Conservation (phyloP, 1,140 invertebrate genomes). For the Oncopeltus fasciatus region DNA sequence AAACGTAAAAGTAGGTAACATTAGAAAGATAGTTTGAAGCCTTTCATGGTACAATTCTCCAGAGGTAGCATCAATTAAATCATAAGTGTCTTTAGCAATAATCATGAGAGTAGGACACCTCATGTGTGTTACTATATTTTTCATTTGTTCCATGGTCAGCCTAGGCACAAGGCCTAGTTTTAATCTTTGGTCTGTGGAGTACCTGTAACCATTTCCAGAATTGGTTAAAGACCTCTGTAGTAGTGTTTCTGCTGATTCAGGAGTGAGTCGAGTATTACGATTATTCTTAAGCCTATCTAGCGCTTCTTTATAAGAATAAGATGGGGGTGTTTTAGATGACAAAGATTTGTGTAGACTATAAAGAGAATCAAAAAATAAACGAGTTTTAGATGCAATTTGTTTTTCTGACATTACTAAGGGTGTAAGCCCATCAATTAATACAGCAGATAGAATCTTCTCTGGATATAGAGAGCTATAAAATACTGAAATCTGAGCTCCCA, state of each 20-base stretch:
- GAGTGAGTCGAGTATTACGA: slow-evolving; percentile 28
- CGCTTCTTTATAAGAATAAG: slow-evolving; percentile 37
- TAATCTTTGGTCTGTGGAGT: slow-evolving; percentile 29
- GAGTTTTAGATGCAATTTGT: slow-evolving; percentile 26
- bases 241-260: slow-evolving; percentile 33
- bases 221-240: slow-evolving; percentile 33
- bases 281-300: slow-evolving; percentile 31
- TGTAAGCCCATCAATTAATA: slow-evolving; percentile 37
- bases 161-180: slow-evolving; percentile 20
- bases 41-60: slow-evolving; percentile 3
- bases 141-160: slow-evolving; percentile 20
- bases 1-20: slow-evolving; percentile 27
- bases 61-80: slow-evolving; percentile 14
- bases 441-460: slow-evolving; percentile 33
- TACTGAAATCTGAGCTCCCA: slow-evolving; percentile 36
- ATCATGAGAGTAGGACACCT: slow-evolving; percentile 27
- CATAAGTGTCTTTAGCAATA: slow-evolving; percentile 21
- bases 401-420: slow-evolving; percentile 26
- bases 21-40: slow-evolving; percentile 23
- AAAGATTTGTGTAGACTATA: slow-evolving; percentile 11
- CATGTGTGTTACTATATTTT: slow-evolving; percentile 19
- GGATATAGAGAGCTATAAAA: slow-evolving; percentile 36
- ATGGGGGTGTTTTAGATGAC: slow-evolving; percentile 25
- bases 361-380: slow-evolving; percentile 24
- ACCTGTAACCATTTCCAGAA: slow-evolving; percentile 27